Percentiles rank a stretch among this genome's conserved stretches.
Conservation (phyloP, 2,797 vertebrate genomes). For the Sebastes ruberrimus region DNA sequence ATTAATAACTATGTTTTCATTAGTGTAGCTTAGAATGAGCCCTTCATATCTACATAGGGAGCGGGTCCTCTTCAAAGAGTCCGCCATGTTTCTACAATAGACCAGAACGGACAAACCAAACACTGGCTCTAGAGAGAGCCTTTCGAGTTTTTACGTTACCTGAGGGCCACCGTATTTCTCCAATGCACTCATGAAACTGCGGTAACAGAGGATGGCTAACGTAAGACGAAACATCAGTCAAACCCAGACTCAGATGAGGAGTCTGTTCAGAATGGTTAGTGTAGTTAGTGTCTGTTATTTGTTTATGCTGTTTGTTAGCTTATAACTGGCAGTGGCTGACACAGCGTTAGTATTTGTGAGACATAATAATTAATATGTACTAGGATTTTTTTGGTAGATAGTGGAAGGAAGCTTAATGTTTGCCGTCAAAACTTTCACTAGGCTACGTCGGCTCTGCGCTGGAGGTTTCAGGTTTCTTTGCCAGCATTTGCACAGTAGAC, state of each 20-base stretch:
- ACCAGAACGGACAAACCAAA: no score
- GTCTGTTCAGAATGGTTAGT: background rate
- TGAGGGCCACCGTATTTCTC: no score
- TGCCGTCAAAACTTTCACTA: background rate
- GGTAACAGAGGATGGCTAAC: no score
- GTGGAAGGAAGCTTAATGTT: background rate
- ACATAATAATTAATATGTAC: background rate
- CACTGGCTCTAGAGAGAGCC: no score
- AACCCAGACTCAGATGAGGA: background rate
- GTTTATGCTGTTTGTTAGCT: background rate
- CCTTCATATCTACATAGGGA: no score
- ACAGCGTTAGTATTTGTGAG: background rate
- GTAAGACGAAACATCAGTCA: no score
- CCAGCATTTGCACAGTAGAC: background rate
- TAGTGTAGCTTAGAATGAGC: no score
- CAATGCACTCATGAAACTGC: no score
- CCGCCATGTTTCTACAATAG: no score
- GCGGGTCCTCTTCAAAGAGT: no score
- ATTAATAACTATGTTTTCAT: no score
- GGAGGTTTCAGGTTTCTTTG: background rate
- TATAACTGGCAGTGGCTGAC: background rate
- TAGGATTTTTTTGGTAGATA: background rate
- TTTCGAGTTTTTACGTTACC: no score
- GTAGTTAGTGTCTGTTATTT: background rate
- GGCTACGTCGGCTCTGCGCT: background rate